A percentile compares a stretch with the other conserved stretches of the same genome.
phyloP scores from a whole-genome alignment of 2,797 vertebrate species.

The Diceros bicornis region DNA sequence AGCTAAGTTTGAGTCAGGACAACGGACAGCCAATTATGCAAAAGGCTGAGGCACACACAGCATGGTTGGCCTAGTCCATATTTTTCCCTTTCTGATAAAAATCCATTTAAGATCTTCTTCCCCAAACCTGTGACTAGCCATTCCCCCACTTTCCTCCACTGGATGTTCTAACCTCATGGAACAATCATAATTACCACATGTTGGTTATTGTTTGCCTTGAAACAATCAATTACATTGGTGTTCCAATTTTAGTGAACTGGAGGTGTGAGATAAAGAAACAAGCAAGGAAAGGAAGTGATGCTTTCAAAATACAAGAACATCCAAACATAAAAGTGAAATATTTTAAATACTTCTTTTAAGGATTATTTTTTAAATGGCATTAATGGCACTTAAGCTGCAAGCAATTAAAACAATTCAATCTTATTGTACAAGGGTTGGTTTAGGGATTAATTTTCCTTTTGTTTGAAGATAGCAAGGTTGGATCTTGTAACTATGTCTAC shows the following conservation, averaged over 20 bases:
- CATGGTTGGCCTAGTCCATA: not conserved
- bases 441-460: constrained; percentile 61
- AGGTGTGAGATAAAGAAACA: not conserved
- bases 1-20: constrained; percentile 67
- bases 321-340: constrained; percentile 74
- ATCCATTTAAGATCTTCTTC: not conserved
- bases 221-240: constrained; percentile 45
- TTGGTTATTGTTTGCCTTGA: constrained; percentile 62
- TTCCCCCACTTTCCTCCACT: not conserved
- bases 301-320: constrained; percentile 67
- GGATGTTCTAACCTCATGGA: not conserved
- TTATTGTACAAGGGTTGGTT: constrained; percentile 68
- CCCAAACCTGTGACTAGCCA: not conserved
- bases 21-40: not conserved
- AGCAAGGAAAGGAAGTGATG: constrained; percentile 60
- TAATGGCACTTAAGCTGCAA: constrained; percentile 93
- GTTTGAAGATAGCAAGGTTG: constrained; percentile 74
- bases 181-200: not conserved
- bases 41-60: constrained; percentile 29
- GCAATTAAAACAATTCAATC: constrained; percentile 88
- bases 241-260: constrained; percentile 62
- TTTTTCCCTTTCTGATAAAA: constrained; percentile 35
- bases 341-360: constrained; percentile 85
- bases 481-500: constrained; percentile 77
- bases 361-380: constrained; percentile 85